Evolutionary conservation across 2,797 vertebrate genomes (phyloP).

Genomic region (Anas capensis): DNA sequence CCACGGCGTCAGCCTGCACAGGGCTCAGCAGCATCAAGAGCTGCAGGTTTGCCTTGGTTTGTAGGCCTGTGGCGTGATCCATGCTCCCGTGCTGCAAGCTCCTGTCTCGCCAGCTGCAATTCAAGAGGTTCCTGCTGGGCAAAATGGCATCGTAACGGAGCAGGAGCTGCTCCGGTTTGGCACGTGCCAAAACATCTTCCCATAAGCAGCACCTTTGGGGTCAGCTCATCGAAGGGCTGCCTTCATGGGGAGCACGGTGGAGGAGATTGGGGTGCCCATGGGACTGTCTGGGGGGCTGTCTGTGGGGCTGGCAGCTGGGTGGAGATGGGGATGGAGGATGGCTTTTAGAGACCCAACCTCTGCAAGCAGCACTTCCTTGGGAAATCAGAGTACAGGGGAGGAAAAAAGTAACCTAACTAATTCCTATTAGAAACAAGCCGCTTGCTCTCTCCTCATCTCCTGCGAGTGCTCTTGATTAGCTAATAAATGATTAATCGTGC

Average conservation of each 20-base stretch:
- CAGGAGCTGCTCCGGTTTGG: neutral
- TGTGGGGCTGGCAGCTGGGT: too few relatives aligned
- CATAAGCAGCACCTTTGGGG: neutral
- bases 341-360: neutral
- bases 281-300: neutral
- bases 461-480: conserved; percentile 55
- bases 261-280: accelerated
- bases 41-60: neutral
- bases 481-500: conserved; percentile 70
- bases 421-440: conserved; percentile 25
- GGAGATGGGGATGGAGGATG: too few relatives aligned
- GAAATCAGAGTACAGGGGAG: conserved; percentile 2
- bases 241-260: too few relatives aligned
- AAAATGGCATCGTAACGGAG: accelerated
- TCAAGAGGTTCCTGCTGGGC: neutral
- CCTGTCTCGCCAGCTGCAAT: neutral
- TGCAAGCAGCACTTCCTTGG: neutral
- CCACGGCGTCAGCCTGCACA: accelerated
- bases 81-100: neutral
- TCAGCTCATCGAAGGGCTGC: neutral
- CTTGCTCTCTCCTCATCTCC: conserved; percentile 45
- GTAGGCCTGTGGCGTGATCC: accelerated
- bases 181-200: neutral
- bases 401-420: conserved; percentile 29
- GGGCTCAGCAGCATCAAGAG: neutral